A percentile compares a stretch with the other conserved stretches of the same genome.
These are phyloP conservation scores for Macrosoma leucophasiata DNA, from an alignment of 2,888 invertebrate genomes.

Conservation along the genomic window DNA sequence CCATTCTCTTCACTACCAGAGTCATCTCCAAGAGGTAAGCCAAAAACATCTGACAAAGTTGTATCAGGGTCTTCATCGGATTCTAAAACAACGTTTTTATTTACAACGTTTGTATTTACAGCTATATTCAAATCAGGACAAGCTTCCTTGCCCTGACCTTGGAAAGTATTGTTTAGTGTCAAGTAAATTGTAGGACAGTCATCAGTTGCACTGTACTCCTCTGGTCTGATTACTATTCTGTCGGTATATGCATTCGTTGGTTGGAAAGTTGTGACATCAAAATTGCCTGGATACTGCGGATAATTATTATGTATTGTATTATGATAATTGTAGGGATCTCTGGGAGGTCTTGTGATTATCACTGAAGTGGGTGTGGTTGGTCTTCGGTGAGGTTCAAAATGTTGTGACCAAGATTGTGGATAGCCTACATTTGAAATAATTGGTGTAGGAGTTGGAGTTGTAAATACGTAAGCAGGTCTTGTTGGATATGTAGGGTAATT, in stretches of 20 bases:
- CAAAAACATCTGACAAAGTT: conserved; percentile 52
- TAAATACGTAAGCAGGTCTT: conserved; percentile 48
- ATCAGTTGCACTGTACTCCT: conserved; percentile 59
- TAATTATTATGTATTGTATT: conserved; percentile 44
- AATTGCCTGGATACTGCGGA: conserved; percentile 38
- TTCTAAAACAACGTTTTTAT: conserved; percentile 70
- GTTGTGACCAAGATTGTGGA: conserved; percentile 36
- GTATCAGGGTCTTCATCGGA: conserved; percentile 54
- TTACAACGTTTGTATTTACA: conserved; percentile 81
- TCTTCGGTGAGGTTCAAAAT: conserved; percentile 27
- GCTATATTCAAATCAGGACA: conserved; percentile 83
- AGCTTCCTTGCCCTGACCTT: conserved; percentile 76
- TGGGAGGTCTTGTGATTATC: conserved; percentile 42
- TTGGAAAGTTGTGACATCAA: conserved; percentile 62
- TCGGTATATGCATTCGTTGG: conserved; percentile 58
- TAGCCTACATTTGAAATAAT: conserved; percentile 65
- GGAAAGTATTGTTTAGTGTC: conserved; percentile 70
- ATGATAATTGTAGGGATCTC: conserved; percentile 46
- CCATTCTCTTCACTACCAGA: conserved; percentile 45
- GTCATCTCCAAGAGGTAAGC: conserved; percentile 49
- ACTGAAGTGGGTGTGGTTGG: conserved; percentile 48
- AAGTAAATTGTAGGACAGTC: conserved; percentile 77
- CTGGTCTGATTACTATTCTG: conserved; percentile 63
- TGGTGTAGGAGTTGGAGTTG: conserved; percentile 51
- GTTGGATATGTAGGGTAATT: conserved; percentile 31